Base-by-base conservation (phyloP, 2,113 vertebrate species). In the Boulengeromyrus knoepffleri region DNA sequence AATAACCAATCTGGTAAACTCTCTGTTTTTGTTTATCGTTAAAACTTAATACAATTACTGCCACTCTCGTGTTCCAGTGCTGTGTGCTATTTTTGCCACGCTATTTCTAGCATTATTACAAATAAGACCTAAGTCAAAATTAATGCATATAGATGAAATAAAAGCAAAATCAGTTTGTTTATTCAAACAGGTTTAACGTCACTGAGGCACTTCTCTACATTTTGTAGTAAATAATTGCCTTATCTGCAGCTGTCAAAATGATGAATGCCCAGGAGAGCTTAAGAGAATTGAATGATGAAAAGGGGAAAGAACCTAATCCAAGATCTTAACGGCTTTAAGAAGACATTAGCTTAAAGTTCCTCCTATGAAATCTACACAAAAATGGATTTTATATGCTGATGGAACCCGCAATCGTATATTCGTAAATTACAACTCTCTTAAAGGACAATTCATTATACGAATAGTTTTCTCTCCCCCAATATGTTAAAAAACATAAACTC, bases 171-270 rank as follows among this genome's bases (percentile, higher is more conserved):
- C 93, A 94, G 92, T 92, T 92, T 91, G 90, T 91, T 87, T 90
- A 91, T 92, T 93, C 94, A 93, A 94, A 96, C 95, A 95, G 95
- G 95, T 94, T 94, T 92, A 92, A 93, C 94, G 94, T 95, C 95
- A 95, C 91, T 92, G 91, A 93, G 94, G 94, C 95, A 94, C 94
- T 95, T 95, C 95, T 95, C 95, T 95, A 95, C 94, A 94, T 94
- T 95, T 95, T 95, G 94, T 96, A 95, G 94, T 95, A 96, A 95
- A 96, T 96, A 96, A 96, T 95, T 95, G 94, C 95, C 94, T 95
- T 95, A 96, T 96, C 95, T 96, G 94, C 95, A 95, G 95, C 95
- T 95, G 95, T 96, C 95, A 96, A 93, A 95, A 95, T 96, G 95
- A 95, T 95, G 95, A 95, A 96, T 96, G 95, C 94, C 93, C 93